These are phyloP conservation scores for Protula sp. DNA, from an alignment of 2,888 invertebrate species.

Conservation along the genomic window DNA sequence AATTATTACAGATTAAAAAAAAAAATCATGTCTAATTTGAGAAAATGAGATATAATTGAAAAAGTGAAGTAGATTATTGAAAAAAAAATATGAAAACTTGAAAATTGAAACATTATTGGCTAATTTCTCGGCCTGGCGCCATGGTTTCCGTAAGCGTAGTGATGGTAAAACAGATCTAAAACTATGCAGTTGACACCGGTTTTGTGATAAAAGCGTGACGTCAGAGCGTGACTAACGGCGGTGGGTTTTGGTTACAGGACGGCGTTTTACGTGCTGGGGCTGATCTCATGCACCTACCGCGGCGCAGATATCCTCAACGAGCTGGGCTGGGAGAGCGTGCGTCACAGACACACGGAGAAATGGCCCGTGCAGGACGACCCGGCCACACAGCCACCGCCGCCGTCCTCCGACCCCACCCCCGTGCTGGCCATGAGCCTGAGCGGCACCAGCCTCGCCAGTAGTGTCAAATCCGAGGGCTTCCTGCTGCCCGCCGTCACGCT, in stretches of 20 bases:
- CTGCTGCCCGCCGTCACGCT: slow-evolving; percentile 1
- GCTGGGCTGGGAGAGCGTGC: slow-evolving; percentile 65
- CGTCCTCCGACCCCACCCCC: not conserved
- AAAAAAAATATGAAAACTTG: too few relatives aligned
- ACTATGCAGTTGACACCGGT: too few relatives aligned
- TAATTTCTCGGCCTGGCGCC: too few relatives aligned
- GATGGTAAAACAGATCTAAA: too few relatives aligned
- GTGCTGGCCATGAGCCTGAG: not conserved
- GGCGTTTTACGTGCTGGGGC: slow-evolving; percentile 79
- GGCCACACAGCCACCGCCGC: not conserved
- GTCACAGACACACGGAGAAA: slow-evolving; percentile 56
- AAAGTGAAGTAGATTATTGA: too few relatives aligned
- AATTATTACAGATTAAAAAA: too few relatives aligned
- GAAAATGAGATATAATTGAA: too few relatives aligned
- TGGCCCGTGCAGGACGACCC: slow-evolving; percentile 66
- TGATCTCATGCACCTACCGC: slow-evolving; percentile 75
- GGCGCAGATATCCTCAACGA: slow-evolving; percentile 76
- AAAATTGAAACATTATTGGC: too few relatives aligned
- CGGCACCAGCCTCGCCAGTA: not conserved
- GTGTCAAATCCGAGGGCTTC: not conserved
- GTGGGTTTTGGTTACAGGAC: slow-evolving; percentile 61
- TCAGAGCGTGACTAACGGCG: too few relatives aligned
- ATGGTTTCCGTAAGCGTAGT: too few relatives aligned
- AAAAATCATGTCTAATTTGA: too few relatives aligned
- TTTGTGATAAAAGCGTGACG: too few relatives aligned